phyloP scores from a whole-genome alignment of 2,888 invertebrate species.

The Thereva unica region DNA sequence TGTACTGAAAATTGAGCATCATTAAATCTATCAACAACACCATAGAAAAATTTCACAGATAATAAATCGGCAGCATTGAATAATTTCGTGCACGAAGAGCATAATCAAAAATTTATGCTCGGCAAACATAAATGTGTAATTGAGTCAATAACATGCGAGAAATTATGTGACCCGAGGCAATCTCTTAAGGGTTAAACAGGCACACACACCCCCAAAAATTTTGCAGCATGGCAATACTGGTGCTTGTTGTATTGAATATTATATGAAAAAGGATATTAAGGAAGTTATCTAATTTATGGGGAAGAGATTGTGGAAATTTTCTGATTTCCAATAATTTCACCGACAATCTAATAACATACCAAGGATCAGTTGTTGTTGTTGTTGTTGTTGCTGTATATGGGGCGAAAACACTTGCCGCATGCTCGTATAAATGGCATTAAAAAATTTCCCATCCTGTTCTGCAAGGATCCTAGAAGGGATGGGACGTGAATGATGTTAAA shows the following conservation, averaged over 20 bases:
- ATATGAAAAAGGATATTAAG: slow-evolving; percentile 16
- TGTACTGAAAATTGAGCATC: slow-evolving; percentile 2
- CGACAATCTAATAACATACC: no score
- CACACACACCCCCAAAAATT: background rate
- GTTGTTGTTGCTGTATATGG: no score
- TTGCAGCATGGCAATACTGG: no score
- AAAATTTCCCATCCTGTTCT: no score
- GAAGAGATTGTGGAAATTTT: slow-evolving; percentile 14
- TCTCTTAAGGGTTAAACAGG: background rate
- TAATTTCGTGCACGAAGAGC: slow-evolving; percentile 12
- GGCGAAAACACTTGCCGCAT: no score
- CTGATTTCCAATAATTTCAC: background rate
- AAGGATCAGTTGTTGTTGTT: slow-evolving; percentile 2
- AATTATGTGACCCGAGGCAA: background rate
- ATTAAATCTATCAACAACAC: slow-evolving; percentile 11
- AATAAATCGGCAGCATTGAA: slow-evolving; percentile 28
- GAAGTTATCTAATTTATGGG: slow-evolving; percentile 33
- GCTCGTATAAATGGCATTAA: no score
- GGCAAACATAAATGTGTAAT: slow-evolving; percentile 30
- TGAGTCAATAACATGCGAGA: slow-evolving; percentile 20
- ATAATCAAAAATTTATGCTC: slow-evolving; percentile 27
- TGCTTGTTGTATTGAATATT: slow-evolving; percentile 15
- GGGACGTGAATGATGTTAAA: no score
- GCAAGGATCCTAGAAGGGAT: no score
- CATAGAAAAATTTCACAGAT: slow-evolving; percentile 20